Evolutionary conservation across 2,888 invertebrate genomes (phyloP).

Genomic region (Rhagium mordax): DNA sequence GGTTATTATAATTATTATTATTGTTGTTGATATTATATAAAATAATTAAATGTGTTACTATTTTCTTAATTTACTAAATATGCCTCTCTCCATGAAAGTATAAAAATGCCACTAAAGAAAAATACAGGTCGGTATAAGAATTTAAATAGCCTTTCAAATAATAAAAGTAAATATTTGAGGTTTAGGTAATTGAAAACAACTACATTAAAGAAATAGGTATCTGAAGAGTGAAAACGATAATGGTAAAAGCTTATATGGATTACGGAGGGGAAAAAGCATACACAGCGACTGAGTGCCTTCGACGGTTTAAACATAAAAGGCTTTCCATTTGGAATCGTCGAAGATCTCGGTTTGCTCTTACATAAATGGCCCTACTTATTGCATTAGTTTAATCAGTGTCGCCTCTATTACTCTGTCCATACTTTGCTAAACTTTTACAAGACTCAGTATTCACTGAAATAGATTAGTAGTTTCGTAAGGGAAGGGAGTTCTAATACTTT

Average conservation of each 20-base stretch:
- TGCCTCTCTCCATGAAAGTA: too few relatives aligned
- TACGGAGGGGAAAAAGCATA: conserved; percentile 53
- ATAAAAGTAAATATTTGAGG: conserved; percentile 30
- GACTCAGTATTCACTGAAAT: background rate
- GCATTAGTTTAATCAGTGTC: conserved; percentile 64
- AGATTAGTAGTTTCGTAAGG: background rate
- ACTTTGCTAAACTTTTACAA: conserved; percentile 26
- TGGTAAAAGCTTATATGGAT: conserved; percentile 55
- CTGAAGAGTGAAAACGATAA: conserved; percentile 51
- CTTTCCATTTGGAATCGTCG: conserved; percentile 61
- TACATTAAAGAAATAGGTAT: conserved; percentile 51
- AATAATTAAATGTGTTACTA: too few relatives aligned
- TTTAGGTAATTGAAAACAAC: conserved; percentile 50
- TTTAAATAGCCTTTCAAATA: conserved; percentile 20
- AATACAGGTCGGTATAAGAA: background rate
- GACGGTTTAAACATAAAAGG: conserved; percentile 61
- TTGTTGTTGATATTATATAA: too few relatives aligned
- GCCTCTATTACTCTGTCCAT: conserved; percentile 32
- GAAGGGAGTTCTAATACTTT: too few relatives aligned
- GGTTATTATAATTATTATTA: too few relatives aligned
- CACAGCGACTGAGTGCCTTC: conserved; percentile 52
- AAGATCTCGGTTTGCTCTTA: conserved; percentile 64
- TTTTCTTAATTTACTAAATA: too few relatives aligned
- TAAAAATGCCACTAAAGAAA: too few relatives aligned
- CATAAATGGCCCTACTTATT: conserved; percentile 64